These are phyloP conservation scores for Ashinkailepas kermadecensis DNA, from an alignment of 2,888 invertebrate species.

Conservation along the genomic window DNA sequence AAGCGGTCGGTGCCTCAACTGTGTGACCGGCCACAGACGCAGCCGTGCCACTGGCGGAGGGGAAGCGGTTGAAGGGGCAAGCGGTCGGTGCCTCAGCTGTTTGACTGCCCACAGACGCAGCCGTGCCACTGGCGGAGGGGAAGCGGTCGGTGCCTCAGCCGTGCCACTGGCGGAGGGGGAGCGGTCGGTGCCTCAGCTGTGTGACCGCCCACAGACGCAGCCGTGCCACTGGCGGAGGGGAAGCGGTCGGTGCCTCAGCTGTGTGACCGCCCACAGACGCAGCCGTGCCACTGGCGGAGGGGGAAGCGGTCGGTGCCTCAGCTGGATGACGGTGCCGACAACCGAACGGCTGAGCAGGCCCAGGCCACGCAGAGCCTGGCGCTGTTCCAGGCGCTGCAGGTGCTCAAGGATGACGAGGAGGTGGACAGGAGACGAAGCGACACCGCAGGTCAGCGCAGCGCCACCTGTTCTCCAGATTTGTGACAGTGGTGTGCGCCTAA, in stretches of 20 bases:
- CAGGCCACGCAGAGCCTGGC: conserved; percentile 76
- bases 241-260: conserved; percentile 53
- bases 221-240: conserved; percentile 83
- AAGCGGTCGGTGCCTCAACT: conserved; percentile 54
- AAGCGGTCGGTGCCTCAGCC: conserved; percentile 57
- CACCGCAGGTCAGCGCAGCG: neutral
- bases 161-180: conserved; percentile 83
- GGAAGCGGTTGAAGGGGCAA: no score
- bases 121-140: conserved; percentile 83
- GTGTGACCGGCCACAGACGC: conserved; percentile 54
- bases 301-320: conserved; percentile 57
- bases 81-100: conserved; percentile 49
- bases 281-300: conserved; percentile 88
- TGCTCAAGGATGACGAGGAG: conserved; percentile 71
- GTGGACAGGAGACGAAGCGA: conserved; percentile 38
- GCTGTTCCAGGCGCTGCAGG: conserved; percentile 78
- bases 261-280: conserved; percentile 54
- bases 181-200: conserved; percentile 49
- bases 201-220: conserved; percentile 58
- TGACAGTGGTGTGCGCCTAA: neutral
- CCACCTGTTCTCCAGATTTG: no score
- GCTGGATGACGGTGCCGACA: neutral
- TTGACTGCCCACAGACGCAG: conserved; percentile 62
- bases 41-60: conserved; percentile 88
- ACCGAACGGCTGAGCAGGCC: neutral